phyloP scores from a whole-genome alignment of 2,888 invertebrate genomes.

The Girardia tigrina region DNA sequence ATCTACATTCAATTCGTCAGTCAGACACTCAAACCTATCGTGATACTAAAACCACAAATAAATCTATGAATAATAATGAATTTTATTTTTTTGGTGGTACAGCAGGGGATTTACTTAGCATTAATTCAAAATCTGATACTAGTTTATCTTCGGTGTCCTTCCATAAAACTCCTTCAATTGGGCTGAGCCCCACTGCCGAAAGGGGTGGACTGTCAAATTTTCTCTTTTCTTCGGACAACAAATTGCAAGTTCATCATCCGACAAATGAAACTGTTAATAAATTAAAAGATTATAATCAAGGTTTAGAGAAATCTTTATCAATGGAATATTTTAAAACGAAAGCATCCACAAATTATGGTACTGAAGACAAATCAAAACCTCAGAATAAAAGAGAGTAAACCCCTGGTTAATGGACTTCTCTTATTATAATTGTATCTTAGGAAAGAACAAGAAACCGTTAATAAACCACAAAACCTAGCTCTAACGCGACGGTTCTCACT shows the following conservation, averaged over 20 bases:
- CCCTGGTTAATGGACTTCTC: not conserved
- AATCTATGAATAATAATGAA: not conserved
- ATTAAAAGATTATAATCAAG: constrained; percentile 9
- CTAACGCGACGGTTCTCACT: not conserved
- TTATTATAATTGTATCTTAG: not conserved
- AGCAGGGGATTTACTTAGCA: not conserved
- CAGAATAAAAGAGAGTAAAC: not conserved
- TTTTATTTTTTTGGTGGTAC: not conserved
- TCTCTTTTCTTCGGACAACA: not conserved
- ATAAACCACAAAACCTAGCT: constrained; percentile 3
- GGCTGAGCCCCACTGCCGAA: not conserved
- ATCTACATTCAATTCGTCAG: not conserved
- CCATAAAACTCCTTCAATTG: constrained; percentile 13
- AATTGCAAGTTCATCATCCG: constrained; percentile 5
- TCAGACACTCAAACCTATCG: not conserved
- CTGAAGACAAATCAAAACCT: not conserved
- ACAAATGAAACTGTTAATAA: not conserved
- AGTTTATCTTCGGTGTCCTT: not conserved
- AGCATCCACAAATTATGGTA: not conserved
- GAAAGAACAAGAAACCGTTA: not conserved
- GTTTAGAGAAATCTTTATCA: not conserved
- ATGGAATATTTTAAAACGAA: constrained; percentile 7
- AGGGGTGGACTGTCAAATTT: not conserved
- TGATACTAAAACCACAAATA: not conserved
- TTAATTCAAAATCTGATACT: not conserved